These are phyloP conservation scores for Anguilla japonica DNA, from an alignment of 2,113 vertebrate genomes.

Conservation along the genomic window DNA sequence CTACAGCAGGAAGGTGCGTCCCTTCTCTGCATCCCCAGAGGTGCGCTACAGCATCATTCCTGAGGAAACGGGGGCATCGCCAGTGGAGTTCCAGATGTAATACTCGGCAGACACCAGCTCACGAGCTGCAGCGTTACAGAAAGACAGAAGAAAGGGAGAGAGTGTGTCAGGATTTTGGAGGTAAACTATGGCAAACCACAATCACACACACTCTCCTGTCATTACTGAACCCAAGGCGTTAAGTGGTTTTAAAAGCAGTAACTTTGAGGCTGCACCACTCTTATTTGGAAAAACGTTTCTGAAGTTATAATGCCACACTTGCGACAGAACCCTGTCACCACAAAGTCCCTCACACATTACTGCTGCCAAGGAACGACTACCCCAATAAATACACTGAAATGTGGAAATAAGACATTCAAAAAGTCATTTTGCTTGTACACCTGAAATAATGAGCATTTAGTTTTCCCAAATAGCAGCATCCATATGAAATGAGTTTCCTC, in stretches of 20 bases:
- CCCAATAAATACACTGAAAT: no score
- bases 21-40: conserved; percentile 37
- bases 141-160: background rate
- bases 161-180: background rate
- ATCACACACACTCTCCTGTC: background rate
- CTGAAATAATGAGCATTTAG: background rate
- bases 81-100: conserved; percentile 94
- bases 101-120: conserved; percentile 88
- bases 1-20: conserved; percentile 52
- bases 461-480: background rate
- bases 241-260: background rate
- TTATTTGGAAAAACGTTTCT: background rate
- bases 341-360: background rate
- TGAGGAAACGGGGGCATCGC: conserved; percentile 76
- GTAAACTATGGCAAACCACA: background rate
- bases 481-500: background rate
- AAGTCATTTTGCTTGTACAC: background rate
- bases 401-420: background rate
- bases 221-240: background rate
- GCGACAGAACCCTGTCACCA: background rate
- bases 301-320: no score
- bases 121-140: conserved; percentile 69
- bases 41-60: conserved; percentile 59
- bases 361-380: background rate
- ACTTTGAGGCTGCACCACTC: background rate